Conservation (phyloP, 92 coral and sea anemone genomes). For the Bergia puertoricense region DNA sequence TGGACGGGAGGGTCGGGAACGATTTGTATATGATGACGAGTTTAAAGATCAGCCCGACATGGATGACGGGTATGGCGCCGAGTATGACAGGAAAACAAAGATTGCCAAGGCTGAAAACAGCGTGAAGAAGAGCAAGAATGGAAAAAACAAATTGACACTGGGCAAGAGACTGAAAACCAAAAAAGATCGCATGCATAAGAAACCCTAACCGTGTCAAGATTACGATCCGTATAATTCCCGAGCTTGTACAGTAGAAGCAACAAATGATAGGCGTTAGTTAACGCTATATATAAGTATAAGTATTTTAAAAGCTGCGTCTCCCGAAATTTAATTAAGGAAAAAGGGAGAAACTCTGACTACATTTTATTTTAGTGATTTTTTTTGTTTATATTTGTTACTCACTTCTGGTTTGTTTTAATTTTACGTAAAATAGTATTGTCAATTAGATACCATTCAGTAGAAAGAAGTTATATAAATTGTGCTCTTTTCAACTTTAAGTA, state of each 20-base stretch:
- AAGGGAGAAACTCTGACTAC: background rate
- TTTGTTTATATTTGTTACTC: background rate
- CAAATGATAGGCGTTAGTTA: background rate
- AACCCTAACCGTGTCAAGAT: background rate
- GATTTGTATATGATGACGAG: conserved; percentile 52
- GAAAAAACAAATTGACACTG: background rate
- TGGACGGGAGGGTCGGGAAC: conserved; percentile 27
- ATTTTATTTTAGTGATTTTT: too few species aligned
- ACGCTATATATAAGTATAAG: too few species aligned
- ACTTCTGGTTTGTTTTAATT: background rate
- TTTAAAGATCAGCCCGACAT: conserved; percentile 56
- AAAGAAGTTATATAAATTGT: background rate
- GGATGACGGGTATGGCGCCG: conserved; percentile 71
- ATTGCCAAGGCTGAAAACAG: conserved; percentile 62
- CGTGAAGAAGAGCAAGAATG: conserved; percentile 27
- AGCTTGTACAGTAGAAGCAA: background rate
- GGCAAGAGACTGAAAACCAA: background rate
- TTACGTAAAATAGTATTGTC: background rate
- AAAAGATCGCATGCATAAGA: background rate
- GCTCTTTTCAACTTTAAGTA: background rate
- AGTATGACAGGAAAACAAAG: conserved; percentile 74
- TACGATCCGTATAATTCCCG: too few species aligned
- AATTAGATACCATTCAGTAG: background rate
- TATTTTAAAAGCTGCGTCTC: background rate
- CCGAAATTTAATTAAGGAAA: too few species aligned